Evolutionary conservation across 2,113 vertebrate genomes (phyloP).

Genomic region (Eolophus roseicapilla): DNA sequence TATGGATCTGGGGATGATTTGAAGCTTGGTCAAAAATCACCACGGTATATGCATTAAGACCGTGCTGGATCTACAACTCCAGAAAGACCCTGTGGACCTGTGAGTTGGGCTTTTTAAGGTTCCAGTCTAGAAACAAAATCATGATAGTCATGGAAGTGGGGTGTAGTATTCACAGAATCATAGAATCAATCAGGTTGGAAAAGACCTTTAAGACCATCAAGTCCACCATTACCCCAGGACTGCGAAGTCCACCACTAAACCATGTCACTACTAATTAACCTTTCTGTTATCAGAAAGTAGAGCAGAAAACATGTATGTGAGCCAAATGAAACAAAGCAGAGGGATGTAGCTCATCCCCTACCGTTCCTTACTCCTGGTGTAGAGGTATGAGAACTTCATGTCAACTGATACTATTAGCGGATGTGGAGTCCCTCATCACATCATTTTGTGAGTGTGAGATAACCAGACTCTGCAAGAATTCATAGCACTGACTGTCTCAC

Average conservation of each 20-base stretch:
- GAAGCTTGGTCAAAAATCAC: background rate
- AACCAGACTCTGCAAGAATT: background rate
- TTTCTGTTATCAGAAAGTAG: background rate
- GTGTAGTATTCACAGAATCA: background rate
- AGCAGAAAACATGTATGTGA: background rate
- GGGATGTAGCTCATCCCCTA: background rate
- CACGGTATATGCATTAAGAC: background rate
- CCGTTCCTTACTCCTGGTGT: background rate
- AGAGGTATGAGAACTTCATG: background rate
- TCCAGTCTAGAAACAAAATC: background rate
- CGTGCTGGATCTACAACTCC: background rate
- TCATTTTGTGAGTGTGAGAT: background rate
- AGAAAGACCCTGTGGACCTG: background rate
- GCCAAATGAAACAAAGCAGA: background rate
- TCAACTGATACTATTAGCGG: background rate
- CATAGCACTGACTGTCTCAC: background rate
- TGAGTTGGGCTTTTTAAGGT: background rate
- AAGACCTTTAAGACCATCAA: background rate
- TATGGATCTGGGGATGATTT: background rate
- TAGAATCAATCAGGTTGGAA: background rate
- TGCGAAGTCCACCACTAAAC: background rate
- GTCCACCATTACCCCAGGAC: background rate
- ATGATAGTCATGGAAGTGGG: background rate
- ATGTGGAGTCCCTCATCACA: background rate
- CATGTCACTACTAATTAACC: background rate